These are phyloP conservation scores for Lithophane ornitopus DNA, from an alignment of 2,888 invertebrate species.

Conservation along the genomic window DNA sequence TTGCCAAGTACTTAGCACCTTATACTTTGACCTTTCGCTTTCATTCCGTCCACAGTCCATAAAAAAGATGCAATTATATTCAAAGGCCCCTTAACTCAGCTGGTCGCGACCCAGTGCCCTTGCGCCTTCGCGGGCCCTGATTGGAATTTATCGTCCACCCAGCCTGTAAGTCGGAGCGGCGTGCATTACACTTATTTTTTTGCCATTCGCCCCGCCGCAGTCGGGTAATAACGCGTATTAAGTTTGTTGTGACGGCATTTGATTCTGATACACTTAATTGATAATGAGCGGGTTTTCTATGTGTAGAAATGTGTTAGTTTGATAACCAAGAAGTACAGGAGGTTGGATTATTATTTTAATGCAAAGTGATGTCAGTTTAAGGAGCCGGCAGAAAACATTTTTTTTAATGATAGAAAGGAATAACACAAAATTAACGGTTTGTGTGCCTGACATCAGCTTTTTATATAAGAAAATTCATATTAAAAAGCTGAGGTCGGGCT, in stretches of 20 bases:
- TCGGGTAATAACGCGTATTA: constrained; percentile 58
- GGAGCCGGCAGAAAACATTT: neutral
- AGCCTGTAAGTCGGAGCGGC: constrained; percentile 77
- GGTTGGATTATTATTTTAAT: neutral
- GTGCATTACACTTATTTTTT: constrained; percentile 69
- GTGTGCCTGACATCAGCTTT: neutral
- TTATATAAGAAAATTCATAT: too few relatives aligned
- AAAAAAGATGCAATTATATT: constrained; percentile 45
- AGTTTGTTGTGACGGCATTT: constrained; percentile 56
- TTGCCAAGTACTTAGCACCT: constrained; percentile 25
- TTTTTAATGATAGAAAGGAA: too few relatives aligned
- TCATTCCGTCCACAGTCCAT: constrained; percentile 25
- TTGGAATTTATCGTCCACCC: constrained; percentile 87
- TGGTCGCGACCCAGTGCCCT: constrained; percentile 85
- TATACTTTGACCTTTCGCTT: neutral
- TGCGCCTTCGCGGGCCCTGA: constrained; percentile 77
- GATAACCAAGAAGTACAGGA: neutral
- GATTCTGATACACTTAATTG: constrained; percentile 36
- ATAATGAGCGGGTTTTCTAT: constrained; percentile 35
- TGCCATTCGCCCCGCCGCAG: constrained; percentile 42
- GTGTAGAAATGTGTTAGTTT: constrained; percentile 2
- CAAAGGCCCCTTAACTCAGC: constrained; percentile 72
- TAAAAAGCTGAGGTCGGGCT: too few relatives aligned
- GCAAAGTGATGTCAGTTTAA: neutral
- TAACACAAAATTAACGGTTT: neutral